Evolutionary conservation across 2,888 invertebrate species (phyloP), one percentile per base, ranked within the genome.

Genomic region (Drosophila yooni): DNA sequence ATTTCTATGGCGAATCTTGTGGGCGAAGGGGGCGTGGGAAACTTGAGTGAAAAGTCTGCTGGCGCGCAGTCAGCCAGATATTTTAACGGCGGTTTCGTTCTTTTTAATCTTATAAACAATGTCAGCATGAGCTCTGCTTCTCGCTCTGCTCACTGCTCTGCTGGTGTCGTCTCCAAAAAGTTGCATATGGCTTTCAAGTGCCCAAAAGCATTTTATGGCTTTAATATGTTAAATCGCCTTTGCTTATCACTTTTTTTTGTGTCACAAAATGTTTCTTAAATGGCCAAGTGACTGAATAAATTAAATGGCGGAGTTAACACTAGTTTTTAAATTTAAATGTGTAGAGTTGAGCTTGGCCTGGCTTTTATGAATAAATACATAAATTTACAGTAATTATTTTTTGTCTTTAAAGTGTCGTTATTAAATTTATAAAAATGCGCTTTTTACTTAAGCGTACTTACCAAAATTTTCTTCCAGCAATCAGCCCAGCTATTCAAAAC

Each of bases 21-120:
- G 31, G 0, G 31, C 3, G 13, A 21, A 10, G 13, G 10, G 56
- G 27, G 27, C 8, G 1, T 36, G 64, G 36, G 48, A 64, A 73
- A 76, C 65, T 85, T 67, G 79, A 74, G 82, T 79, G 65, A 79
- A 67, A 66, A 72, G 64, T 78, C 61, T 65, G 70, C 70, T 60
- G 53, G 51, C 57, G 68, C 68, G 56, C 80, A 82, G 57, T 64
- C 79, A 88, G 79, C 63, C 88, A 79, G 76, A 81, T 68, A 79
- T 84, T 81, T 81, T 63, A 83, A 67, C 60, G 81, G 60, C 70
- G 70, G 53, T 70, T 72, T 67, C 66, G 59, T 70, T 66, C 54
- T 76, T 68, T 77, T 76, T 86, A 86, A 85, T 89, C 86, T 76
- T 81, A 79, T 85, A 86, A 89, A 81, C 83, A 89, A 83, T 86